Base-by-base conservation (phyloP, 2,797 vertebrate species). In the Catostomus latipinnis region DNA sequence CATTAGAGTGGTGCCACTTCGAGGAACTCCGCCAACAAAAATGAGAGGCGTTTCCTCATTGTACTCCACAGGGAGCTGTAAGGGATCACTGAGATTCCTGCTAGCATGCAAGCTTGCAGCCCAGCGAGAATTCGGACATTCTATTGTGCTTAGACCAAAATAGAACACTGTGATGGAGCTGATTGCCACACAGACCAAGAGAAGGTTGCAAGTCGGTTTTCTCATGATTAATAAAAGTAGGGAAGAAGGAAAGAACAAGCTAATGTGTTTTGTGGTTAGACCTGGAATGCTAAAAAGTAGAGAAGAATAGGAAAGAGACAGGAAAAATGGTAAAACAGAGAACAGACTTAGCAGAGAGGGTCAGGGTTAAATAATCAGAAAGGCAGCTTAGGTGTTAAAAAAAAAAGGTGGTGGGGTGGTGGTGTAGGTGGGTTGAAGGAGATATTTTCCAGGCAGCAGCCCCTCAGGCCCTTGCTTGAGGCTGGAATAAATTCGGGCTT, bases 1-100 rank as follows among this genome's bases (percentile, higher is more conserved):
- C 97, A 99, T 99, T 5, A 99, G 90, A 0, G 98, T 99, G 68
- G 98, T 99, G 74, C 98, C 98, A 6, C 97, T 99, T 46, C 97
- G 95, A 49, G 98, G 98, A 0, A 99, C 97, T 0, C 97, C 98
- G 0, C 98, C 98, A 1, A 99, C 96, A 87, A 99, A 99, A 73
- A 99, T 94, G 18, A 99, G 93, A 1, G 97, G 97, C 95, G 96
- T 98, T 93, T 98, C 96, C 89, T 99, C 98, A 91, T 95, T 96
- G 92, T 98, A 98, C 82, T 83, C 84, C 13, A 74, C 14, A 57
- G 84, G 69, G 8, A 80, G 14, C 9, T 95, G 80, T 68, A 93
- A 88, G 6, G 91, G 93, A 56, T 88, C 93, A 71, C 89, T 96
- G 46, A 82, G 82, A 1, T 89, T 88, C 52, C 92, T 87, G 66